Conservation (phyloP, 2,888 invertebrate species). For the Acanthoscelides obtectus region DNA sequence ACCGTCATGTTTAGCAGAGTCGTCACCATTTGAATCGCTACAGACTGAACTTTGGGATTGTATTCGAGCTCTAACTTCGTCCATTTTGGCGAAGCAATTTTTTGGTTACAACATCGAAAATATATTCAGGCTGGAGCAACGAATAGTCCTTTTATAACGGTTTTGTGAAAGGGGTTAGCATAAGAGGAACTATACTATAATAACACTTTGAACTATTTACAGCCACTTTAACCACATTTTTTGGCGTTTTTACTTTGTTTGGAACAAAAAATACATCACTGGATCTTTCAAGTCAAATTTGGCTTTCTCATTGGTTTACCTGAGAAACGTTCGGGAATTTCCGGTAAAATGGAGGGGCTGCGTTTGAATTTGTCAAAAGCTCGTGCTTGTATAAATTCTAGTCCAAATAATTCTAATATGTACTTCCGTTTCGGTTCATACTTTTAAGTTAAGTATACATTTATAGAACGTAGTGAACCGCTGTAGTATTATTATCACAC, state of each 20-base stretch:
- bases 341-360: slow-evolving; percentile 5
- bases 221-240: slow-evolving; percentile 37
- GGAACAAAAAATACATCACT: slow-evolving; percentile 39
- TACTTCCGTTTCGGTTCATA: background rate
- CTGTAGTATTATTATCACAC: too few relatives aligned
- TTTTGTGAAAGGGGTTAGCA: background rate
- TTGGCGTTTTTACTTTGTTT: slow-evolving; percentile 38
- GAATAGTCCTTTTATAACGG: background rate
- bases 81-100: slow-evolving; percentile 45
- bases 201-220: slow-evolving; percentile 17
- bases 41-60: slow-evolving; percentile 44
- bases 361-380: background rate
- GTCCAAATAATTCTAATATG: too few relatives aligned
- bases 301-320: slow-evolving; percentile 39
- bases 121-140: background rate
- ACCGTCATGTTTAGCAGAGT: slow-evolving; percentile 40
- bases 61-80: slow-evolving; percentile 45
- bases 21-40: slow-evolving; percentile 45
- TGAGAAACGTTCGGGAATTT: slow-evolving; percentile 23
- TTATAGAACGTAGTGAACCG: background rate
- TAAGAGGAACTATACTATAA: background rate
- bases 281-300: slow-evolving; percentile 44
- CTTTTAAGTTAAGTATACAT: background rate
- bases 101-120: slow-evolving; percentile 39
- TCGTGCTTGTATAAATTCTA: background rate